These are phyloP conservation scores for Nyctalus aviator DNA, from an alignment of 2,797 vertebrate genomes.

Conservation along the genomic window DNA sequence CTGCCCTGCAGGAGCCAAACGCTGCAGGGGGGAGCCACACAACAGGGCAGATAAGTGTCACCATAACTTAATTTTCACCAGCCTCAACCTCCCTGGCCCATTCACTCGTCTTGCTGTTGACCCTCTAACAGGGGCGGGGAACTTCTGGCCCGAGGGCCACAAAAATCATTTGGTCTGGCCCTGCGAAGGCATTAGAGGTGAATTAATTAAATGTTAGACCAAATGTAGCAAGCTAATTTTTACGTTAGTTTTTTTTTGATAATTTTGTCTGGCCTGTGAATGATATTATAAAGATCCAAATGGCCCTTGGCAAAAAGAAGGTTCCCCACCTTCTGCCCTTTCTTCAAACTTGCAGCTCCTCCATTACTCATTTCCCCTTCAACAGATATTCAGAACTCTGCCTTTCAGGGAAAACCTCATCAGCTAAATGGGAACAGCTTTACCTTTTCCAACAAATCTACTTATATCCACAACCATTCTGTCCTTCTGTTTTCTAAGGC, in stretches of 20 bases:
- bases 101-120: neutral
- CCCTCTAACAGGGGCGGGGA: no score
- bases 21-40: neutral
- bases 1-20: neutral
- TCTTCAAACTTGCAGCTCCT: neutral
- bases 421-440: neutral
- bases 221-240: no score
- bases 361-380: neutral
- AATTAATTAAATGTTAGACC: no score
- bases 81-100: neutral
- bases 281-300: no score
- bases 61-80: neutral
- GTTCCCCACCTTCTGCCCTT: neutral
- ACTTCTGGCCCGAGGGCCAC: no score
- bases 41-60: neutral
- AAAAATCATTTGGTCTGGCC: no score
- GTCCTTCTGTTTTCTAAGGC: neutral
- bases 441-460: neutral
- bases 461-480: neutral
- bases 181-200: no score
- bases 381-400: neutral
- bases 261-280: no score
- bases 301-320: no score
- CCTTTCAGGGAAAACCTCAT: slow-evolving; percentile 5
- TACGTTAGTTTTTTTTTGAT: no score